Percentiles rank a stretch among this genome's conserved stretches.
phyloP scores from a whole-genome alignment of 2,888 invertebrate genomes.

The Harpagoxenus sublaevis region DNA sequence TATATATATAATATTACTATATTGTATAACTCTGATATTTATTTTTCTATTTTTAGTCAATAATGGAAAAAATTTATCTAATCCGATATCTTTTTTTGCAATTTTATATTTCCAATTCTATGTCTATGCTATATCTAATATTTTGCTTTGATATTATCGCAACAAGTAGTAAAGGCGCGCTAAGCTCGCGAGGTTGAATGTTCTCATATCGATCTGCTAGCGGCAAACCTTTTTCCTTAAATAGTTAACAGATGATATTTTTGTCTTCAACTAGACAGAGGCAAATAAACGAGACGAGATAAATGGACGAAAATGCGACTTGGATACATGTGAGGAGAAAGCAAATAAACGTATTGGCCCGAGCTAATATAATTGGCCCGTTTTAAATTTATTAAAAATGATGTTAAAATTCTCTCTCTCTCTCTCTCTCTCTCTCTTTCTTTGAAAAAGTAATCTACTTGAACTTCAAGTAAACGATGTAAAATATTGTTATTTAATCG shows the following conservation, averaged over 20 bases:
- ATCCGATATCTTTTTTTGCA: background rate
- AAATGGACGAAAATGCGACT: background rate
- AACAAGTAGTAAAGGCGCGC: background rate
- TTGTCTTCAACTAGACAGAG: constrained; percentile 10
- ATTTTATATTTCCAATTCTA: background rate
- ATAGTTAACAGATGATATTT: background rate
- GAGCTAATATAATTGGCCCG: no score
- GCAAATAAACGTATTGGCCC: background rate
- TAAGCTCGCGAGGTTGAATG: background rate
- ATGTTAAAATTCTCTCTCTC: background rate
- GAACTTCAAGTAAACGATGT: background rate
- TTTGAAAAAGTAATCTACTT: background rate
- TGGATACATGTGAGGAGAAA: background rate
- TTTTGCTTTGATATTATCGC: background rate
- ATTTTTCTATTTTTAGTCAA: background rate
- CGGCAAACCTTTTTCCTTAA: constrained; percentile 21
- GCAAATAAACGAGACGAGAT: background rate
- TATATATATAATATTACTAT: no score
- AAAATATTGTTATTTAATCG: constrained; percentile 7
- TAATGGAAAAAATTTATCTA: background rate
- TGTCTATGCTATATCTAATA: background rate
- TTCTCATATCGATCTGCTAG: constrained; percentile 11
- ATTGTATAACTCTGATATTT: background rate
- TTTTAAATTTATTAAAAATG: constrained; percentile 5
- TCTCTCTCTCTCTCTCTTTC: no score